Base-by-base conservation (phyloP, 2,888 invertebrate genomes). In the Drosophila peninsularis region DNA sequence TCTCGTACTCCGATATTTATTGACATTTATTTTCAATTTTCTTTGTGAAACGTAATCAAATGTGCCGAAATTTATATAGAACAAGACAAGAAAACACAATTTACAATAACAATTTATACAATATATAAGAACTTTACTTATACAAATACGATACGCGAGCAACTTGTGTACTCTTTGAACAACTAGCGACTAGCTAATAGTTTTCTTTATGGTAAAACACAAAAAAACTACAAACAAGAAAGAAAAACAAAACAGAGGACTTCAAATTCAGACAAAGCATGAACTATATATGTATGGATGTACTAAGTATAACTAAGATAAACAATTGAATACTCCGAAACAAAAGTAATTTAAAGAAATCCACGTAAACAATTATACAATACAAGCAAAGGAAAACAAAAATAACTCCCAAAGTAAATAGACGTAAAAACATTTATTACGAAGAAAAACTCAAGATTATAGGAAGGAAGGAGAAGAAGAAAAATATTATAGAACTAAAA, bases 81-180 rank as follows among this genome's bases (percentile, higher is more conserved):
- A 61, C 52, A 69, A 57, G 61, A 66, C 50, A 77, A 56, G 58
- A 57, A 75, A 66, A 88, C 72, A 89, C 79, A 89, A 90, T 89
- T 90, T 90, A 81, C 84, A 89, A 77, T 63, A 71, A 78, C 50
- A 77, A 78, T 84, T 81, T 83, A 81, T 75, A 83, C 64, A 87
- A 75, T 67, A 78, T 69, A 68, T 78, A 64, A 64, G 69, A 75
- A 74, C 74, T 75, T 67, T 75, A 75, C 82, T 69, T 57, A 78
- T 71, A 76, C 49, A 64, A 66, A 66, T 79, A 58, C 47, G 58
- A 71, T 57, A 67, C 58, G 55, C 49, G 72, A 64, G 62, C 42
- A 67, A 66, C 62, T 64, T 71, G 84, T 77, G 71, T 71, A 86
- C 71, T 69, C 80, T 80, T 74, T 74, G 67, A 84, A 75, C 45